These are phyloP conservation scores for Drosophila kuntzei DNA, from an alignment of 2,888 invertebrate genomes.

Conservation along the genomic window DNA sequence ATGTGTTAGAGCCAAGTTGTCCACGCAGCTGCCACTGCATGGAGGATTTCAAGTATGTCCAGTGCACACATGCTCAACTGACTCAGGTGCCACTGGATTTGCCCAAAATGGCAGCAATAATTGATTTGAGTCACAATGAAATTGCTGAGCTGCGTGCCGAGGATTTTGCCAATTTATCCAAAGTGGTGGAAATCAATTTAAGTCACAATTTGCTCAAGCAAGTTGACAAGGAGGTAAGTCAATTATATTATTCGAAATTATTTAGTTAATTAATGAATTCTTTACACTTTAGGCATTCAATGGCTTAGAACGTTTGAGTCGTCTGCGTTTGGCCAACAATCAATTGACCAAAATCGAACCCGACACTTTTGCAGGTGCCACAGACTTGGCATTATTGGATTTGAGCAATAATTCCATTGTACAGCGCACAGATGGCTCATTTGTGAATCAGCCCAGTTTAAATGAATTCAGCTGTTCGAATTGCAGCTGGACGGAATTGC, in stretches of 20 bases:
- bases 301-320: conserved; percentile 77
- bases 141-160: conserved; percentile 78
- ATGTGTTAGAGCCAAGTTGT: conserved; percentile 81
- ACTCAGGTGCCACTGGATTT: conserved; percentile 86
- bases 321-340: conserved; percentile 84
- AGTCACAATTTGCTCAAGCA: conserved; percentile 77
- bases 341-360: conserved; percentile 81
- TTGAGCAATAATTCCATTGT: conserved; percentile 84
- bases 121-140: conserved; percentile 84
- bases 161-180: conserved; percentile 80
- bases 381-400: conserved; percentile 81
- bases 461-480: conserved; percentile 83
- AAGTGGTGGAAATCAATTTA: conserved; percentile 82
- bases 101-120: conserved; percentile 78
- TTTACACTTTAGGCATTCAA: conserved; percentile 82
- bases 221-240: conserved; percentile 79
- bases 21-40: conserved; percentile 83
- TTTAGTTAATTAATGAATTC: not conserved
- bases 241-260: not conserved
- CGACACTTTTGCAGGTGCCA: conserved; percentile 82
- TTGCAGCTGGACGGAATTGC: conserved; percentile 83
- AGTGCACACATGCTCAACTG: conserved; percentile 86
- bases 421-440: conserved; percentile 76
- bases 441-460: conserved; percentile 83
- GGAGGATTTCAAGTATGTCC: conserved; percentile 82